A percentile compares a stretch with the other conserved stretches of the same genome.
These are phyloP conservation scores for Exocentrus adspersus DNA, from an alignment of 2,888 invertebrate species.

Conservation along the genomic window DNA sequence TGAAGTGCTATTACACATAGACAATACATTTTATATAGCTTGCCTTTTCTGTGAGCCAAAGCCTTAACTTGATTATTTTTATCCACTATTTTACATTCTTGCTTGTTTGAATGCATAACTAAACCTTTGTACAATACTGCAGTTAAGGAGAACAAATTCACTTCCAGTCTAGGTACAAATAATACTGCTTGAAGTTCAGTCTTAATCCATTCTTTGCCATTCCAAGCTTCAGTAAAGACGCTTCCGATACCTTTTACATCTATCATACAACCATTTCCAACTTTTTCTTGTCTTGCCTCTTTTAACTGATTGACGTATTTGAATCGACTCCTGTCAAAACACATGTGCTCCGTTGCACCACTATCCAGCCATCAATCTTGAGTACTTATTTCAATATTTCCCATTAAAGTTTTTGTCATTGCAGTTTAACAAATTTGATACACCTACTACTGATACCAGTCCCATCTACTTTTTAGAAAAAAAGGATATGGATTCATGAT, in stretches of 20 bases:
- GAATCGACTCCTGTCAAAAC: not conserved
- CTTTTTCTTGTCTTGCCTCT: slow-evolving; percentile 28
- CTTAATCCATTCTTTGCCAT: slow-evolving; percentile 44
- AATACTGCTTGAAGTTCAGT: slow-evolving; percentile 33
- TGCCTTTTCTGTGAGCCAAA: slow-evolving; percentile 25
- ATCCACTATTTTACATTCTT: slow-evolving; percentile 39
- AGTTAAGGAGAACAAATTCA: slow-evolving; percentile 48
- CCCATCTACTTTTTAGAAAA: no score
- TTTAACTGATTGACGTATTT: not conserved
- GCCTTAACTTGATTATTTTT: slow-evolving; percentile 34
- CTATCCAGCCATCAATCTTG: not conserved
- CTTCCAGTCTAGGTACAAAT: slow-evolving; percentile 38
- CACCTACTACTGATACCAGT: no score
- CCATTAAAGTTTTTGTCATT: not conserved
- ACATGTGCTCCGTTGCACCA: slow-evolving; percentile 7
- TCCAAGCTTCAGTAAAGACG: slow-evolving; percentile 45
- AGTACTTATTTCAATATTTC: not conserved
- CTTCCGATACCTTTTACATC: slow-evolving; percentile 41
- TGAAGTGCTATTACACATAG: not conserved
- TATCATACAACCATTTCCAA: slow-evolving; percentile 33
- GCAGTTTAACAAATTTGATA: not conserved
- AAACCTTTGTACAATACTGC: slow-evolving; percentile 47
- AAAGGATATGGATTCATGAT: no score
- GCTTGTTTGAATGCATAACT: slow-evolving; percentile 31
- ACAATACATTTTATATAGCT: slow-evolving; percentile 32